phyloP scores from a whole-genome alignment of 2,888 invertebrate species.

The Stenodera caucasica region DNA sequence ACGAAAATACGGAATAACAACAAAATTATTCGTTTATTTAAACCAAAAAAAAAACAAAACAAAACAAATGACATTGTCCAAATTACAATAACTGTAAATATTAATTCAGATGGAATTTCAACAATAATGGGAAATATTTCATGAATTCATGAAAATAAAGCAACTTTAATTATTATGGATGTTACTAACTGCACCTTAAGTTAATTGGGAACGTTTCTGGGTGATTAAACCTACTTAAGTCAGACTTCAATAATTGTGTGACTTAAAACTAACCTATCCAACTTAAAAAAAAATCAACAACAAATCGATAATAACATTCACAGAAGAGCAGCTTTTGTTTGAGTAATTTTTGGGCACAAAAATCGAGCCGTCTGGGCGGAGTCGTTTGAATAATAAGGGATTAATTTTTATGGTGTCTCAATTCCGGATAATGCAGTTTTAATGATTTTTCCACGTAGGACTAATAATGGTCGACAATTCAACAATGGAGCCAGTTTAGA shows the following conservation, averaged over 20 bases:
- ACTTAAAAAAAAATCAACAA: background rate
- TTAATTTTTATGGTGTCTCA: background rate
- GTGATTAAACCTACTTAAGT: slow-evolving; percentile 1
- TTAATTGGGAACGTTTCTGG: background rate
- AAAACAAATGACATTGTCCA: background rate
- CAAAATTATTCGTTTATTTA: background rate
- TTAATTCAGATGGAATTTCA: background rate
- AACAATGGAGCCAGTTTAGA: background rate
- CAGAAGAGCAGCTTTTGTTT: too few species aligned
- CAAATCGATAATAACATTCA: background rate
- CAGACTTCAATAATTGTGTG: background rate
- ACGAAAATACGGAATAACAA: background rate
- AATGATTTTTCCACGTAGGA: too few species aligned
- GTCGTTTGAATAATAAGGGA: background rate
- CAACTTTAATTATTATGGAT: too few species aligned
- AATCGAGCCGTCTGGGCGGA: background rate
- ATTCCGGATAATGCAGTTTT: background rate
- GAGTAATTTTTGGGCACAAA: too few species aligned
- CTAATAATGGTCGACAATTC: background rate
- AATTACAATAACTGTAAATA: background rate
- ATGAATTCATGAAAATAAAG: too few species aligned
- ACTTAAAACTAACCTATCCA: slow-evolving; percentile 2
- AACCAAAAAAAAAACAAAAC: background rate
- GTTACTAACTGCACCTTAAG: background rate
- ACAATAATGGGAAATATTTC: background rate